Conservation (phyloP, 2,113 vertebrate genomes). For the Pangasianodon gigas region DNA sequence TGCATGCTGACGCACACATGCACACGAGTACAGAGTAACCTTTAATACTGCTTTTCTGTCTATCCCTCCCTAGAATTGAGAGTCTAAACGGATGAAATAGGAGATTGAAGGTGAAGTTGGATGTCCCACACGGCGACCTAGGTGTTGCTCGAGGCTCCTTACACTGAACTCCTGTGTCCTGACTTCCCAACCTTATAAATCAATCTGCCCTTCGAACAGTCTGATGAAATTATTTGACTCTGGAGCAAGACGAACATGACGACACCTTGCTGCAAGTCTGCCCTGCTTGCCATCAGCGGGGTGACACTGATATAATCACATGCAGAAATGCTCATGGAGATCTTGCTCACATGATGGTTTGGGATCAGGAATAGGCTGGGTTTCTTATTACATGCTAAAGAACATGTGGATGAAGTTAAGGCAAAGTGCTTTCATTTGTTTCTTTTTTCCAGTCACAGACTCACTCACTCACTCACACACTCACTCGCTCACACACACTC, state of each 20-base stretch:
- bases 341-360: neutral
- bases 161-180: conserved; percentile 7
- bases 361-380: neutral
- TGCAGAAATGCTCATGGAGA: conserved; percentile 14
- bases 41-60: conserved; percentile 10
- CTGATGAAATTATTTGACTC: conserved; percentile 41
- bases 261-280: conserved; percentile 33
- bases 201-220: conserved; percentile 34
- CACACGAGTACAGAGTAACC: conserved; percentile 20
- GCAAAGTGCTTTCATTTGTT: neutral
- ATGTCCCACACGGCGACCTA: neutral
- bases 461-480: neutral
- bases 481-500: neutral
- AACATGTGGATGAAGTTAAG: neutral
- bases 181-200: conserved; percentile 30
- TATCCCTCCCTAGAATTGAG: neutral
- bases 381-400: neutral
- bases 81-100: neutral
- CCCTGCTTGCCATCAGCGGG: neutral
- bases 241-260: conserved; percentile 37
- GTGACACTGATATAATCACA: neutral
- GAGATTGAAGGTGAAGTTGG: neutral
- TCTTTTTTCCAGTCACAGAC: neutral
- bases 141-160: neutral
- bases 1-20: conserved; percentile 14